phyloP scores from a whole-genome alignment of 2,113 vertebrate genomes.

The Polypterus bichir region DNA sequence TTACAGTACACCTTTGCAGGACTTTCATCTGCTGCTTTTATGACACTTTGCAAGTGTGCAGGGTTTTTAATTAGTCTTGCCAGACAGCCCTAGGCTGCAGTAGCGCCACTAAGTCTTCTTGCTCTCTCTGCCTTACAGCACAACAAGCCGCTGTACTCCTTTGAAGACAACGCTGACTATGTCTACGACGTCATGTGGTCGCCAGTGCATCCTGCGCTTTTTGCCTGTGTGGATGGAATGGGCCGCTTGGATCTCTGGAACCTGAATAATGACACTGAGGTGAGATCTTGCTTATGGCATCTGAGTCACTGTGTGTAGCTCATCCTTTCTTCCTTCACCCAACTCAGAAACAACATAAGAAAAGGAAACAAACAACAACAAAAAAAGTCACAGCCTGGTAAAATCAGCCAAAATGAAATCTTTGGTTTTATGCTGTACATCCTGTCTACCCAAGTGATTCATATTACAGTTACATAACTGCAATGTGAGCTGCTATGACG shows the following conservation, averaged over 20 bases:
- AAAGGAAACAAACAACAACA: too few relatives aligned
- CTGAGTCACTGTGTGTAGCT: too few relatives aligned
- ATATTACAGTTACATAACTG: too few relatives aligned
- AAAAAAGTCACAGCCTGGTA: too few relatives aligned
- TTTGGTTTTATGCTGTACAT: too few relatives aligned
- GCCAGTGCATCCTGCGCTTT: constrained; percentile 79
- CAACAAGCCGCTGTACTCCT: constrained; percentile 95
- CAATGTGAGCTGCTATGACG: too few relatives aligned
- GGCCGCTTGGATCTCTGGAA: constrained; percentile 93
- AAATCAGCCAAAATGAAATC: too few relatives aligned
- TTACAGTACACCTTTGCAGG: constrained; percentile 66
- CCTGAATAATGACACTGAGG: constrained; percentile 95
- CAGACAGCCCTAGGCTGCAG: constrained; percentile 91
- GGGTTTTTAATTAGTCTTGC: constrained; percentile 93
- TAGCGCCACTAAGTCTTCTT: constrained; percentile 88
- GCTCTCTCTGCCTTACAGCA: constrained; percentile 63
- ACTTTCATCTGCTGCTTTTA: constrained; percentile 91
- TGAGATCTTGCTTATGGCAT: constrained; percentile 35
- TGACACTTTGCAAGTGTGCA: constrained; percentile 83
- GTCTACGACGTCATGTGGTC: constrained; percentile 97
- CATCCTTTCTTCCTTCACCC: too few relatives aligned
- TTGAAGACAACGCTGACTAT: constrained; percentile 97
- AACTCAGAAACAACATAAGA: too few relatives aligned
- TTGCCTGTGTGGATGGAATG: constrained; percentile 92
- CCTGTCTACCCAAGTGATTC: too few relatives aligned